Base-by-base conservation (phyloP, 2,113 vertebrate genomes). In the Sturnira hondurensis region DNA sequence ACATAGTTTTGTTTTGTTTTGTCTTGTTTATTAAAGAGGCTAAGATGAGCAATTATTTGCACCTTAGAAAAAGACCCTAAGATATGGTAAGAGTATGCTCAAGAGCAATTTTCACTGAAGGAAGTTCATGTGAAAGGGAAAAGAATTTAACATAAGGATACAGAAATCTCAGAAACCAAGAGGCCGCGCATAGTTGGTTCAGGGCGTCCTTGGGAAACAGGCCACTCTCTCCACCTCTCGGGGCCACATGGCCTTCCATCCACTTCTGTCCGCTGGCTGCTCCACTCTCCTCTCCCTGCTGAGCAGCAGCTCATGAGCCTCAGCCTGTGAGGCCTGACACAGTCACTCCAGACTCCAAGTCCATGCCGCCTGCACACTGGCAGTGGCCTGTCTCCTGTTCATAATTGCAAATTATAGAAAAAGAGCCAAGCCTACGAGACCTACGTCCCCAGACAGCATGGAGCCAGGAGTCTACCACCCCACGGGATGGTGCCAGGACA, bases 201-300 rank as follows among this genome's bases (percentile, higher is more conserved):
- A 0, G 26, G 14, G 52, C 16, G 45, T 65, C 38, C 36, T 16
- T 65, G 86, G 68, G 76, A 84, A 41, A 6, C 0, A 1, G 81
- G 50, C 31, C 67, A 5, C 43, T 41, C 24, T 70, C 74, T 54
- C 16, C 11, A 5, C 20, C 41, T 73, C 61, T 33, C 3, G 1
- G 63, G 2, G 15, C 33, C 58, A 19, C 6, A 0, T 0, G 0
- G 47, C 88, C 50, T 70, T 22, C 5, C 47, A 2, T 15, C 50
- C 19, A 4, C 38, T 77, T 5, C 15, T 28, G 24, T 15, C 65
- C 14, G 9, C 19, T 16, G 47, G 58, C 19, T n/a, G 26, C 17
- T 16, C 82, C 71, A 3, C 19, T 45, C 78, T 47, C 58, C 31
- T 10, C 67, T 92, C 80, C 70, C n/a, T 17, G 63, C 33, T 54